These are phyloP conservation scores for Petrolisthes cinctipes DNA, from an alignment of 2,888 invertebrate species.

Conservation along the genomic window DNA sequence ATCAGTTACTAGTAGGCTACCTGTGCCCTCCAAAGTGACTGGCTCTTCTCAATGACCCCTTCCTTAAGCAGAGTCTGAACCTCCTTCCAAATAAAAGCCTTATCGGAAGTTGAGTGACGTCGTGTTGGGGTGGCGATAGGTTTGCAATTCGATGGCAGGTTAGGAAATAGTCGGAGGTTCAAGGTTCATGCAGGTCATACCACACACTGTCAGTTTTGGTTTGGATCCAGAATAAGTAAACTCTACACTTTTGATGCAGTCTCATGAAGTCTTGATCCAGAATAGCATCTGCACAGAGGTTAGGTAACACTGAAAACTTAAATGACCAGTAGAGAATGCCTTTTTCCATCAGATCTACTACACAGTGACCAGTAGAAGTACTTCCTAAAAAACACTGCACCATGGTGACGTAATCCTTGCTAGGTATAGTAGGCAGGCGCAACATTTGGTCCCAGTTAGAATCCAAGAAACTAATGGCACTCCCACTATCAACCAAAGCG, in stretches of 20 bases:
- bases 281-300: no score
- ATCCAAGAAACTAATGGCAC: no score
- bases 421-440: not conserved
- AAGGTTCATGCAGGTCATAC: not conserved
- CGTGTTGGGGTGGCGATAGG: not conserved
- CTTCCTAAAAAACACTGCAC: not conserved
- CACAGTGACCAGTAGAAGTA: not conserved
- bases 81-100: not conserved
- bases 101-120: not conserved
- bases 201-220: no score
- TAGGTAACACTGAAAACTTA: not conserved
- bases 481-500: not conserved
- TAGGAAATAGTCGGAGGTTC: not conserved
- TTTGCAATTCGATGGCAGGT: not conserved
- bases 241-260: no score
- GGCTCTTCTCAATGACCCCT: constrained; percentile 57
- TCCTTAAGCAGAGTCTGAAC: not conserved
- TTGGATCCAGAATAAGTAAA: no score
- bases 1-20: constrained; percentile 46
- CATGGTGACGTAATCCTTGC: not conserved
- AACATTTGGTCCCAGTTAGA: not conserved
- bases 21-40: constrained; percentile 63
- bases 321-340: not conserved
- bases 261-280: no score
- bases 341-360: not conserved